Evolutionary conservation across 2,113 vertebrate genomes (phyloP), one percentile per base, ranked within the genome.

Genomic region (Tylochromis polylepis): DNA sequence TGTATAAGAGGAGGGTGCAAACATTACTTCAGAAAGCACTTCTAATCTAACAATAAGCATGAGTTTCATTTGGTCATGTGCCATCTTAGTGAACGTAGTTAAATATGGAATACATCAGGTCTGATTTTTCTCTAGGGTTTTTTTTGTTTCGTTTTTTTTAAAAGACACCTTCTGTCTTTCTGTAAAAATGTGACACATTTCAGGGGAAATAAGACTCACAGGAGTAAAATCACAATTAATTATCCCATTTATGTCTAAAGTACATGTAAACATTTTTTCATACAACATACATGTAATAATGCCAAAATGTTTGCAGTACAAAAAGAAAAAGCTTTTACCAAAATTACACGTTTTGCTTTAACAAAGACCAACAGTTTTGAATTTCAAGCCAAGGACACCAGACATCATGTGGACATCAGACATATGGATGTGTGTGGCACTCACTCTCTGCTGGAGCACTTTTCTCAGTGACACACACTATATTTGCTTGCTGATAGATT

Each of bases 401-500:
- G 82, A 89, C 89, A 59, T 92, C 78, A 85, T 79, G 36, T 29
- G 60, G 87, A 59, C 82, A 78, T 90, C 88, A 91, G 80, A 93
- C 82, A 87, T 87, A 86, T 78, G 83, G 79, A 79, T 89, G 89
- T 81, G 81, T 88, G 87, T 88, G 91, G 81, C 82, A 85, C 72
- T 81, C 85, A 29, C 86, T 24, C 81, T 86, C 80, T 82, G 79
- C 22, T 78, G 82, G 86, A 87, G 83, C 81, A 84, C 87, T 89
- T 93, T 89, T 84, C 84, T 81, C 79, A 34, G 53, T 91, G 94
- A 94, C 91, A 92, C 83, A 67, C 67, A 86, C 84, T 87, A 89
- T 83, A 93, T 91, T 93, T 93, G 91, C 82, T 82, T 86, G 89
- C 56, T 93, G 93, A 95, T 91, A 91, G 93, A 95, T 93, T 85